A percentile compares a stretch with the other conserved stretches of the same genome.
These are phyloP conservation scores for Syngnathus acus DNA, from an alignment of 2,797 vertebrate species.

Conservation along the genomic window DNA sequence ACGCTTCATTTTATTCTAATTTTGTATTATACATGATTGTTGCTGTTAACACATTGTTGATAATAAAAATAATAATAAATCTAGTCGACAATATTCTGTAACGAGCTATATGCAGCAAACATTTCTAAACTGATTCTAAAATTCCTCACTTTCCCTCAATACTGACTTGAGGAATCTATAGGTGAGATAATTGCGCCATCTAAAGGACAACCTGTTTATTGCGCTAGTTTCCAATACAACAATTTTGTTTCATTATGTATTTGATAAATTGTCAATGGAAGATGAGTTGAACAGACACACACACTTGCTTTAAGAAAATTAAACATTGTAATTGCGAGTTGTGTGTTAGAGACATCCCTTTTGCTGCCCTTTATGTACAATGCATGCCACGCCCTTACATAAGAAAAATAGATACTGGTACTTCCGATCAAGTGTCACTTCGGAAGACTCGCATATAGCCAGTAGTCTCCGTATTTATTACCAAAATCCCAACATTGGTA, in stretches of 20 bases:
- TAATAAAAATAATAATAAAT: not conserved
- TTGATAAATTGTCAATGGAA: not conserved
- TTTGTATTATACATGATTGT: not conserved
- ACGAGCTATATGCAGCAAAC: not conserved
- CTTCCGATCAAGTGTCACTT: not conserved
- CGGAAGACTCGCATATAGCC: not conserved
- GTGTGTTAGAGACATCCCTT: not conserved
- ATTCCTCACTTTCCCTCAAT: not conserved
- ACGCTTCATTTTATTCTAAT: not conserved
- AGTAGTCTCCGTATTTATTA: not conserved
- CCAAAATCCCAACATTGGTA: not conserved
- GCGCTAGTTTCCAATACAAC: not conserved
- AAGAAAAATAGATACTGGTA: no score
- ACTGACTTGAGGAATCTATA: not conserved
- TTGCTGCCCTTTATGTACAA: not conserved
- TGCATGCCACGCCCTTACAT: not conserved
- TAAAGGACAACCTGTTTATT: constrained; percentile 24
- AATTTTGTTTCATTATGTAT: not conserved
- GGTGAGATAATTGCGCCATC: constrained; percentile 41
- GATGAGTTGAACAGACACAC: not conserved
- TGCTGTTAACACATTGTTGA: not conserved
- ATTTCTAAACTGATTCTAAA: not conserved
- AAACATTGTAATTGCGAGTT: not conserved
- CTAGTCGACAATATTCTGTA: not conserved
- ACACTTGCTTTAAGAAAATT: not conserved